phyloP scores from a whole-genome alignment of 1,140 invertebrate species.

The Nixonia krombeini region DNA sequence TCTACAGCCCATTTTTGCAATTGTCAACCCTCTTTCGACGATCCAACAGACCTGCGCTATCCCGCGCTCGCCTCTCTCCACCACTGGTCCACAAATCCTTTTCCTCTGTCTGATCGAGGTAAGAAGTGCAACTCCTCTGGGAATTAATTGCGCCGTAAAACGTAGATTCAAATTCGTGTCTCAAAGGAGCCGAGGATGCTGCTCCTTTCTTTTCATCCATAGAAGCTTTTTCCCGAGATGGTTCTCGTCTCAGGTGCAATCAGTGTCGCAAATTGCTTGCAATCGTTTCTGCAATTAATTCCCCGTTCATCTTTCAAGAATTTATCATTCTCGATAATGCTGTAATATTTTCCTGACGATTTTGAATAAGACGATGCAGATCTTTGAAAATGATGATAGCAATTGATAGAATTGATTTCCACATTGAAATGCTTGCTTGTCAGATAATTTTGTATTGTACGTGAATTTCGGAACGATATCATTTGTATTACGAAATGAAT shows the following conservation, averaged over 20 bases:
- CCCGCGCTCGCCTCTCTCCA: background rate
- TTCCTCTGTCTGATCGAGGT: conserved; percentile 44
- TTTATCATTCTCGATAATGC: conserved; percentile 60
- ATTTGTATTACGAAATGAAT: too few relatives aligned
- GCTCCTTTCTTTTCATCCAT: conserved; percentile 53
- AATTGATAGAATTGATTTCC: too few relatives aligned
- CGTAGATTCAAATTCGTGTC: conserved; percentile 56
- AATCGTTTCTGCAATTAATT: conserved; percentile 59
- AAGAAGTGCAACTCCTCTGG: conserved; percentile 59
- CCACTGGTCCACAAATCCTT: conserved; percentile 48
- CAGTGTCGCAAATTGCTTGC: conserved; percentile 60
- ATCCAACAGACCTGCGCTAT: conserved; percentile 24
- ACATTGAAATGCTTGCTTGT: too few relatives aligned
- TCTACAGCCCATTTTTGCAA: conserved; percentile 10
- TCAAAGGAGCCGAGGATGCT: conserved; percentile 40
- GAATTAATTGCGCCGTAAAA: conserved; percentile 60
- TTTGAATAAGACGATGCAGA: background rate
- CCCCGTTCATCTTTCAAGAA: conserved; percentile 52
- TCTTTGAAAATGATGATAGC: too few relatives aligned
- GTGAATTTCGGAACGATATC: too few relatives aligned
- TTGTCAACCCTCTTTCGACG: conserved; percentile 29
- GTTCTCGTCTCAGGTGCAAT: conserved; percentile 59
- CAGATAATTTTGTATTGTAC: too few relatives aligned
- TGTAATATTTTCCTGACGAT: conserved; percentile 44
- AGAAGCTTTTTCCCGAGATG: conserved; percentile 57